Conservation (phyloP, 2,888 invertebrate species). For the Yponomeuta cagnagella region DNA sequence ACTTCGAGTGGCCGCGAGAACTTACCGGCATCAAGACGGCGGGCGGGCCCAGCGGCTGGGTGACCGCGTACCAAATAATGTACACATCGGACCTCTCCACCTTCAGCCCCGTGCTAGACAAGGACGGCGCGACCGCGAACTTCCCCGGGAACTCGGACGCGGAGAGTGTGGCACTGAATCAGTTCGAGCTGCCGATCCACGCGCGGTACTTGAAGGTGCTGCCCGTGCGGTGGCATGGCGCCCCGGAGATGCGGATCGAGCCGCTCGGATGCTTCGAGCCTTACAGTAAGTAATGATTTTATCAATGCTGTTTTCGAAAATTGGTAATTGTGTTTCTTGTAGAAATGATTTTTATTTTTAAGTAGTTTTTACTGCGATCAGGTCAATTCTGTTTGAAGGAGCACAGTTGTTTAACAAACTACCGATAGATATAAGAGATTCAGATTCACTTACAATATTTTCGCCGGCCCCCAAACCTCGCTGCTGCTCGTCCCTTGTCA, state of each 20-base stretch:
- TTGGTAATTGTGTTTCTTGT: no score
- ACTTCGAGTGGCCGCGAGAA: slow-evolving; percentile 84
- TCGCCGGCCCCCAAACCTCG: no score
- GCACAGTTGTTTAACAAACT: no score
- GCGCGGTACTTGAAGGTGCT: slow-evolving; percentile 82
- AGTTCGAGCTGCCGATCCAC: slow-evolving; percentile 83
- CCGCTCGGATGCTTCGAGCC: slow-evolving; percentile 86
- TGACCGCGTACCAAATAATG: slow-evolving; percentile 81
- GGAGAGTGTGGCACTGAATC: slow-evolving; percentile 74
- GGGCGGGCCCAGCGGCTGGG: slow-evolving; percentile 83
- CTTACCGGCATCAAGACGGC: slow-evolving; percentile 86
- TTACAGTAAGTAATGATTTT: slow-evolving; percentile 45
- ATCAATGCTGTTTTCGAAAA: no score
- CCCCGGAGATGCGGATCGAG: slow-evolving; percentile 84
- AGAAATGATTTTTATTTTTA: not conserved
- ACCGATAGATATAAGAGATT: no score
- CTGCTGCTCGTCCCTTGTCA: no score
- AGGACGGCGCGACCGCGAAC: slow-evolving; percentile 67
- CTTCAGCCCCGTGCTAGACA: slow-evolving; percentile 82
- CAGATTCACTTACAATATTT: no score
- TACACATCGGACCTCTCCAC: slow-evolving; percentile 82
- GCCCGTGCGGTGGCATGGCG: slow-evolving; percentile 83
- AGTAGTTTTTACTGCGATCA: no score
- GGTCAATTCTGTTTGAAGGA: no score
- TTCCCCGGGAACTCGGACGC: slow-evolving; percentile 86